Evolutionary conservation across 2,113 vertebrate species (phyloP).

Genomic region (Pardalotus punctatus): DNA sequence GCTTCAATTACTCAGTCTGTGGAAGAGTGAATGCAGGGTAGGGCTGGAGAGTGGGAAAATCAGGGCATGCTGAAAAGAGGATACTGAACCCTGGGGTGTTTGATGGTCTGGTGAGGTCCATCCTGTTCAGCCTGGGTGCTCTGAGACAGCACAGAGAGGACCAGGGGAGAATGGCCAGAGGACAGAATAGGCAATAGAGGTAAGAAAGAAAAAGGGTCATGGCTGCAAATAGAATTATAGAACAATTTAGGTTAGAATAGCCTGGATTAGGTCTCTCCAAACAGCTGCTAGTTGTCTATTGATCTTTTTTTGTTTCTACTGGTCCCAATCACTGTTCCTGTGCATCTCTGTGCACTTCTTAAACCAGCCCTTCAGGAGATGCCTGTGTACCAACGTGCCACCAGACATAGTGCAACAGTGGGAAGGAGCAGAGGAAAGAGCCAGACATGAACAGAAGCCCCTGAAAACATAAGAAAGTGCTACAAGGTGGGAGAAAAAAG

Average conservation of each 20-base stretch:
- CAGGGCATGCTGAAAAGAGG: not conserved
- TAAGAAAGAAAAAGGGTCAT: not conserved
- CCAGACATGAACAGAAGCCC: not conserved
- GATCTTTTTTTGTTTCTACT: not conserved
- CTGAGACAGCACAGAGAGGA: not conserved
- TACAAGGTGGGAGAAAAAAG: not conserved
- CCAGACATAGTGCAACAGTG: fast-evolving
- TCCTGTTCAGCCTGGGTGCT: not conserved
- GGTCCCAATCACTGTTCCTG: not conserved
- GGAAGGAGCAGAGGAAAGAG: not conserved
- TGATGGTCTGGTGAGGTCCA: not conserved
- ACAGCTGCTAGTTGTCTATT: not conserved
- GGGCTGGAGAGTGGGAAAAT: not conserved
- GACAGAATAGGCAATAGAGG: not conserved
- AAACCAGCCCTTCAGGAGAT: not conserved
- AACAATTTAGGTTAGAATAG: not conserved
- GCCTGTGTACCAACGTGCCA: not conserved
- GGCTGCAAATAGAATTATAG: not conserved
- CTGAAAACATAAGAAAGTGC: not conserved
- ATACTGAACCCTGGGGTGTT: not conserved
- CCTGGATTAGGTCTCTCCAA: not conserved
- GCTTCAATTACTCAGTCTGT: not conserved
- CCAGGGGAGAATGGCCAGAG: not conserved
- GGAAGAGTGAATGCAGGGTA: not conserved
- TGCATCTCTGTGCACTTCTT: not conserved